These are phyloP conservation scores for Sarcophaga bullata DNA, from an alignment of 1,140 invertebrate species.

Conservation along the genomic window DNA sequence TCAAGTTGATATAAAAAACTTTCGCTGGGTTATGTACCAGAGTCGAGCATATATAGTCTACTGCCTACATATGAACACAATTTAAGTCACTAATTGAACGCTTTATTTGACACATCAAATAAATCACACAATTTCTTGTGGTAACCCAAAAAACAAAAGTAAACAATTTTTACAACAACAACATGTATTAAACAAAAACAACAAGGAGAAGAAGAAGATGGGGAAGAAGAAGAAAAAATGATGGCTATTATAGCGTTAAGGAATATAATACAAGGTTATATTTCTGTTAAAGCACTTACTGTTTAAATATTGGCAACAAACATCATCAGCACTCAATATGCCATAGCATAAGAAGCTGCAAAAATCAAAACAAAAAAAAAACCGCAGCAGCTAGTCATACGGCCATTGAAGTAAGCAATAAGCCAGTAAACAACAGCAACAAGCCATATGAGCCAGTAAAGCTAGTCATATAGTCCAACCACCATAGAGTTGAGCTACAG, in stretches of 20 bases:
- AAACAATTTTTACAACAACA: constrained; percentile 7
- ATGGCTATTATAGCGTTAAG: neutral
- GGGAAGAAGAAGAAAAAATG: neutral
- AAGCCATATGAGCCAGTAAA: neutral
- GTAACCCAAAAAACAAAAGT: constrained; percentile 25
- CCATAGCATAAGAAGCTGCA: constrained; percentile 6
- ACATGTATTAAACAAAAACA: neutral
- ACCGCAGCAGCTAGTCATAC: neutral
- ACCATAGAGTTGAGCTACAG: no score
- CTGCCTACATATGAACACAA: constrained; percentile 50
- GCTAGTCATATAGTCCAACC: neutral
- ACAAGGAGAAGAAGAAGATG: constrained; percentile 1
- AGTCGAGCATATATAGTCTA: neutral
- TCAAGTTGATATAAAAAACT: neutral
- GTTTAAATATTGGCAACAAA: constrained; percentile 38
- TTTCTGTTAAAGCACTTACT: constrained; percentile 40
- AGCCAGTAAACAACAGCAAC: neutral
- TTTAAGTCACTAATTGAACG: constrained; percentile 65
- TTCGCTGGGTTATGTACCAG: neutral
- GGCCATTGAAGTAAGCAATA: neutral
- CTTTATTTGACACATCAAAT: constrained; percentile 63
- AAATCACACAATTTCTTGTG: constrained; percentile 58
- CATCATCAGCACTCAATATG: constrained; percentile 41
- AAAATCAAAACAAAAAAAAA: constrained; percentile 30
- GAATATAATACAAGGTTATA: constrained; percentile 28